Evolutionary conservation across 2,113 vertebrate species (phyloP), one percentile per base, ranked within the genome.

Genomic region (Fregata magnificens): DNA sequence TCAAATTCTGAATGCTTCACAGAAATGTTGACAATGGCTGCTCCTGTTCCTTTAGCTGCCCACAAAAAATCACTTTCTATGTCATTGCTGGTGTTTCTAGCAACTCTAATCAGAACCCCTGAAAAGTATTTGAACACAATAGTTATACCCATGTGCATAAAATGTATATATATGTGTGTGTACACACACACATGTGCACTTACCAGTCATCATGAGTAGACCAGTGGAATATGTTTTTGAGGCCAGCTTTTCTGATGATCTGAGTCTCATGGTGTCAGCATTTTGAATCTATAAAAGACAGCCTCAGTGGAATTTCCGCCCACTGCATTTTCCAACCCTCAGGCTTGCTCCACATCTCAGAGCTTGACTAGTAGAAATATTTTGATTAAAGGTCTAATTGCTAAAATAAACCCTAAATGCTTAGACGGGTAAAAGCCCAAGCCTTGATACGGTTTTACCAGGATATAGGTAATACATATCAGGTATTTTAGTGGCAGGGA

Each of bases 131-230:
- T 78, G n/a, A 66, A 22, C 31, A 40, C 20, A 61, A 31, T 13
- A 69, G 14, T 10, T 73, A 20, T 49, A 56, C 4, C 4, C 3
- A 19, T 15, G 6, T 66, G 6, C 47, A 38, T 65, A 63, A 71
- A 36, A 61, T 10, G 1, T 67, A 2, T 28, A 9, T 14, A 3
- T 44, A 19, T 47, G 12, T 19, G 2, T 14, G 11, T 29, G 10
- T 13, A 44, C 19, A 32, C 2, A 42, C 34, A 65, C 44, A 63
- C 26, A 14, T 0, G 8, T 1, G 1, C 6, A 53, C 11, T 52
- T 85, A 31, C 17, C 10, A 44, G 40, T 62, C 49, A 72, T 55
- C 17, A 50, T 15, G 4, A 73, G 16, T 4, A 2, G 7, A 40
- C 19, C 40, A 36, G 13, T 42, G 40, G 5, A 13, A 45, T 45